Evolutionary conservation across 1,140 invertebrate species (phyloP).

Genomic region (Marisa cornuarietis): DNA sequence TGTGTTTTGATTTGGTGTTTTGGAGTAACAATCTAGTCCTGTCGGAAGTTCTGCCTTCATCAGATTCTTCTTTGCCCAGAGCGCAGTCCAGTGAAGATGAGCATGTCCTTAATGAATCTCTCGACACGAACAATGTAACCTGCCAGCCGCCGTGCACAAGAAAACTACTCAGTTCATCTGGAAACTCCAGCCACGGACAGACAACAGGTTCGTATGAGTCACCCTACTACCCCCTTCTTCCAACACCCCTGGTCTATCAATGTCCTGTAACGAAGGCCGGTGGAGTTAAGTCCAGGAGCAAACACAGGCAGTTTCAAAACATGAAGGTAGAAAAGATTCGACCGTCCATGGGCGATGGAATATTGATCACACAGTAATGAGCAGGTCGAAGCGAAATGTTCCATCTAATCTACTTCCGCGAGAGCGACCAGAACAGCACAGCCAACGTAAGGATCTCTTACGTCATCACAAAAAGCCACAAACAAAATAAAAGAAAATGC

Average conservation of each 20-base stretch:
- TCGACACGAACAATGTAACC: background rate
- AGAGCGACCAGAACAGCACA: background rate
- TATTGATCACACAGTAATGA: conserved; percentile 12
- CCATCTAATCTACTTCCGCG: background rate
- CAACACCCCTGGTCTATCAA: background rate
- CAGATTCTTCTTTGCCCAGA: too few relatives aligned
- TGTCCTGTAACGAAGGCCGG: background rate
- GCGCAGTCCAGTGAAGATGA: too few relatives aligned
- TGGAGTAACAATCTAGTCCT: too few relatives aligned
- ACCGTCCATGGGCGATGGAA: background rate
- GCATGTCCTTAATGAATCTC: background rate
- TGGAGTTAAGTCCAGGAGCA: background rate
- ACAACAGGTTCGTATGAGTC: background rate
- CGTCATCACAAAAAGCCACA: background rate
- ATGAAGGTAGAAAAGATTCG: background rate
- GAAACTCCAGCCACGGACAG: background rate
- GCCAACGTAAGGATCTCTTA: background rate
- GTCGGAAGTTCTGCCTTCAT: too few relatives aligned
- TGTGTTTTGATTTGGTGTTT: too few relatives aligned
- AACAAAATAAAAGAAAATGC: background rate
- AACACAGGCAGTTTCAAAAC: background rate
- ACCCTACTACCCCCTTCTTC: too few relatives aligned
- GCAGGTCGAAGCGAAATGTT: background rate
- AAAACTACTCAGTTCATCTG: background rate
- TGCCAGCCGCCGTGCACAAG: background rate